phyloP scores from a whole-genome alignment of 2,797 vertebrate genomes.

The Aphelocoma californica region DNA sequence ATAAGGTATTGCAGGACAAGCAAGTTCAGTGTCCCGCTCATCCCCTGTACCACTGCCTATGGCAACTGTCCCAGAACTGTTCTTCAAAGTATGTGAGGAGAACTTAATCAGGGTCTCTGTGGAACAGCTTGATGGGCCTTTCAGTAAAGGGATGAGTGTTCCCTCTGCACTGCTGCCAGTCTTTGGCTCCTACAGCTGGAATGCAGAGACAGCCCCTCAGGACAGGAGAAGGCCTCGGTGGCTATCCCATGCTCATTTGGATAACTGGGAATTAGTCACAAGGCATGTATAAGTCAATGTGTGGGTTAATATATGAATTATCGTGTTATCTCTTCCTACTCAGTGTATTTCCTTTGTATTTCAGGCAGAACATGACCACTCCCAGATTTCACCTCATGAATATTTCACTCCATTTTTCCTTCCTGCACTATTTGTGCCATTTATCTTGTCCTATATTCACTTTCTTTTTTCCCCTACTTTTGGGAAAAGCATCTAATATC shows the following conservation, averaged over 20 bases:
- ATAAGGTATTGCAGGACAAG: not conserved
- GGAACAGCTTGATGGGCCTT: not conserved
- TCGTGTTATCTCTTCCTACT: not conserved
- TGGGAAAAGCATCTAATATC: slow-evolving; percentile 73
- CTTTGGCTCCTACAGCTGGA: not conserved
- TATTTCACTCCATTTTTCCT: slow-evolving; percentile 9
- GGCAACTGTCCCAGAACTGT: not conserved
- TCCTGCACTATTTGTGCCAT: slow-evolving; percentile 40
- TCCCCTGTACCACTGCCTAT: not conserved
- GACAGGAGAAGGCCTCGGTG: not conserved
- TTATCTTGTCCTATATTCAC: slow-evolving; percentile 63
- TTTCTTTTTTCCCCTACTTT: slow-evolving; percentile 52
- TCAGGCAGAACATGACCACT: not conserved
- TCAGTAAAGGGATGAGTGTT: not conserved
- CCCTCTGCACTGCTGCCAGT: not conserved
- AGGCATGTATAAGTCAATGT: not conserved
- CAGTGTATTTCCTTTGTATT: not conserved
- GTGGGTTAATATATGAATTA: not conserved
- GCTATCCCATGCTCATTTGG: not conserved
- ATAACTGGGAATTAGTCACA: slow-evolving; percentile 1
- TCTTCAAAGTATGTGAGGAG: not conserved
- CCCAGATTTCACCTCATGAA: not conserved
- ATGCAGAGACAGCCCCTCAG: not conserved
- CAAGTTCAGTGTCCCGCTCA: not conserved
- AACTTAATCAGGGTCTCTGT: not conserved